Percentiles rank a stretch among this genome's conserved stretches.
Conservation (phyloP, 2,113 vertebrate species). For the Argyrosomus japonicus region DNA sequence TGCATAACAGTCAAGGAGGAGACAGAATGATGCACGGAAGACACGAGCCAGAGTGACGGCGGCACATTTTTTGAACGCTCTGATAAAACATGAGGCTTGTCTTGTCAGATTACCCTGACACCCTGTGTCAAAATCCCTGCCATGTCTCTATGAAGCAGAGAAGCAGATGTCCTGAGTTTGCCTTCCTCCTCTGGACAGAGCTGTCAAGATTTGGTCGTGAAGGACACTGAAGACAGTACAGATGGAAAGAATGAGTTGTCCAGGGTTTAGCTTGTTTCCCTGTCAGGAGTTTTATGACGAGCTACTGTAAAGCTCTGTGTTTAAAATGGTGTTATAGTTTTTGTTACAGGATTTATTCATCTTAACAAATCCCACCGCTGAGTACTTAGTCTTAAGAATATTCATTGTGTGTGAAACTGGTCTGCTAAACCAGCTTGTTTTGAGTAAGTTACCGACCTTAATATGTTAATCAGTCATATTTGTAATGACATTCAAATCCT, state of each 20-base stretch:
- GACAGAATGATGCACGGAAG: constrained; percentile 80
- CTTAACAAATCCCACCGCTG: neutral
- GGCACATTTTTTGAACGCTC: constrained; percentile 76
- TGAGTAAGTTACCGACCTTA: neutral
- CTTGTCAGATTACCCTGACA: constrained; percentile 84
- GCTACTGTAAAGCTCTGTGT: constrained; percentile 24
- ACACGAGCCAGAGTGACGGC: constrained; percentile 73
- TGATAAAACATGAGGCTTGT: constrained; percentile 84
- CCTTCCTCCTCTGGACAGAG: constrained; percentile 86
- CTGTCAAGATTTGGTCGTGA: constrained; percentile 82
- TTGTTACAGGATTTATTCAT: constrained; percentile 15
- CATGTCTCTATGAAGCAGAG: constrained; percentile 74
- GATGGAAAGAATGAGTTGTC: constrained; percentile 61
- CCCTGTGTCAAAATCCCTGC: constrained; percentile 79
- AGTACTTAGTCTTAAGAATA: neutral
- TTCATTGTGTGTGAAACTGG: neutral
- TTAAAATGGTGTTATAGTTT: constrained; percentile 22
- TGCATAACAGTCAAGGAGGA: constrained; percentile 69
- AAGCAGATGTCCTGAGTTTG: constrained; percentile 81
- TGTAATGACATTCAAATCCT: neutral
- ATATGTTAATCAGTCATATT: neutral
- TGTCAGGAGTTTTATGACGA: constrained; percentile 30
- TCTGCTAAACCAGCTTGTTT: constrained; percentile 10
- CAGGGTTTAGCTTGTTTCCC: constrained; percentile 36
- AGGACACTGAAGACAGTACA: constrained; percentile 72